phyloP scores from a whole-genome alignment of 2,113 vertebrate genomes.

The Prunella fulvescens region DNA sequence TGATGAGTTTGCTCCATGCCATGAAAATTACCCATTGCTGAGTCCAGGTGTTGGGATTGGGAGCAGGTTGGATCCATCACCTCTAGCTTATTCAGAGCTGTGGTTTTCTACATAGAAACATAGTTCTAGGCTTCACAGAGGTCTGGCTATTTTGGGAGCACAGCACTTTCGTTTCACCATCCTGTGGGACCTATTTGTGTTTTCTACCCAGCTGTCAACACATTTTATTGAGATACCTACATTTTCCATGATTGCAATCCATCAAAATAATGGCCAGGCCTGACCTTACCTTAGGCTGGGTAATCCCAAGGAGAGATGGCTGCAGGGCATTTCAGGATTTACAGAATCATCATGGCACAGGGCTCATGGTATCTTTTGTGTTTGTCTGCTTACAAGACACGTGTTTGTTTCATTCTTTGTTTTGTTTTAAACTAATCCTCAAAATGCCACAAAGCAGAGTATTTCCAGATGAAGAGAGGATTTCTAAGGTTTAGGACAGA shows the following conservation, averaged over 20 bases:
- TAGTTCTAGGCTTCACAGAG: background rate
- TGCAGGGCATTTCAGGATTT: background rate
- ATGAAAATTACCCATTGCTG: background rate
- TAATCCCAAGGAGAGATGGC: background rate
- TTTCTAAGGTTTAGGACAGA: background rate
- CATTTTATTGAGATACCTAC: conserved; percentile 25
- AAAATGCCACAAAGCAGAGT: background rate
- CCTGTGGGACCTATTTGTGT: background rate
- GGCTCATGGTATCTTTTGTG: background rate
- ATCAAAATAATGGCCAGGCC: conserved; percentile 5
- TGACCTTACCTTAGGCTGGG: background rate
- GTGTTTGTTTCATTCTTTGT: background rate
- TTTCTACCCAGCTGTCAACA: conserved; percentile 4
- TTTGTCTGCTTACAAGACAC: background rate
- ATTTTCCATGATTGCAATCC: background rate
- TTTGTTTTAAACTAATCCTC: background rate
- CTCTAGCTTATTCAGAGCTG: background rate
- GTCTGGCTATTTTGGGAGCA: background rate
- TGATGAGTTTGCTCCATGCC: background rate
- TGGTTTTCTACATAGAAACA: background rate
- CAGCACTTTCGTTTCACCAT: background rate
- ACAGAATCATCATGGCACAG: background rate
- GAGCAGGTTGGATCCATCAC: background rate
- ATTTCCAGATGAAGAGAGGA: background rate
- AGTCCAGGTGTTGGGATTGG: background rate